Conservation (phyloP, 1,140 invertebrate species). For the Drosophila triauraria region DNA sequence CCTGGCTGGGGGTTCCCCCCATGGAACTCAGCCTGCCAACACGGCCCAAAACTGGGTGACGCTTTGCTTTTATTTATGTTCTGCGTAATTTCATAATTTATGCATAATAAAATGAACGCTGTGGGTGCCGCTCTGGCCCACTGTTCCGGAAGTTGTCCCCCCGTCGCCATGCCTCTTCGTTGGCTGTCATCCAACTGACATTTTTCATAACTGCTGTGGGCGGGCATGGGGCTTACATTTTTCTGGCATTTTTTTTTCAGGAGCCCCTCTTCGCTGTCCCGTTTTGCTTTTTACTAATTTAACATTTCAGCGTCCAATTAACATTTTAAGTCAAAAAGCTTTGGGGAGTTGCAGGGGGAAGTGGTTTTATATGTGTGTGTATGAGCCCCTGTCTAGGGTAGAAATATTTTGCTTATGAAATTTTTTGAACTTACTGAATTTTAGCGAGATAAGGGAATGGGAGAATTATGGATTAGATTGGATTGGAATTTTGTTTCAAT, state of each 20-base stretch:
- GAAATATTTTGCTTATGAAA: slow-evolving; percentile 67
- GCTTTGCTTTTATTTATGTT: slow-evolving; percentile 57
- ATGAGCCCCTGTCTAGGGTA: slow-evolving; percentile 25
- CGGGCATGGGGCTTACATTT: slow-evolving; percentile 32
- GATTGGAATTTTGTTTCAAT: slow-evolving; percentile 23
- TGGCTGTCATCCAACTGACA: slow-evolving; percentile 68
- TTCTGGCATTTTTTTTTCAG: slow-evolving; percentile 31
- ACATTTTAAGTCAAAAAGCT: slow-evolving; percentile 70
- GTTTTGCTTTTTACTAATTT: slow-evolving; percentile 61
- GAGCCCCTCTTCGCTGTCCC: slow-evolving; percentile 13
- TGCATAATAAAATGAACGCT: slow-evolving; percentile 67
- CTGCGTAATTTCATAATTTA: slow-evolving; percentile 71
- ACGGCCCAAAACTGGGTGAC: slow-evolving; percentile 43
- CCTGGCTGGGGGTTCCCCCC: background rate
- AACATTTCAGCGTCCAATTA: slow-evolving; percentile 77
- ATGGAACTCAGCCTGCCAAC: slow-evolving; percentile 16
- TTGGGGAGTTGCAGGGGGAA: slow-evolving; percentile 29
- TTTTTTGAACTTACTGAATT: slow-evolving; percentile 34
- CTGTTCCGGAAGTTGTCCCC: slow-evolving; percentile 5
- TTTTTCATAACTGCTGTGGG: slow-evolving; percentile 38
- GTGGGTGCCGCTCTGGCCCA: slow-evolving; percentile 20
- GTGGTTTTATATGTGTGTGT: background rate
- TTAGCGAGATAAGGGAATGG: background rate
- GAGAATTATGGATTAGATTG: slow-evolving; percentile 8
- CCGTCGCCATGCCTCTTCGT: background rate